A percentile compares a stretch with the other conserved stretches of the same genome.
These are phyloP conservation scores for Sinocyclocheilus rhinocerous DNA, from an alignment of 2,113 vertebrate genomes.

Conservation along the genomic window DNA sequence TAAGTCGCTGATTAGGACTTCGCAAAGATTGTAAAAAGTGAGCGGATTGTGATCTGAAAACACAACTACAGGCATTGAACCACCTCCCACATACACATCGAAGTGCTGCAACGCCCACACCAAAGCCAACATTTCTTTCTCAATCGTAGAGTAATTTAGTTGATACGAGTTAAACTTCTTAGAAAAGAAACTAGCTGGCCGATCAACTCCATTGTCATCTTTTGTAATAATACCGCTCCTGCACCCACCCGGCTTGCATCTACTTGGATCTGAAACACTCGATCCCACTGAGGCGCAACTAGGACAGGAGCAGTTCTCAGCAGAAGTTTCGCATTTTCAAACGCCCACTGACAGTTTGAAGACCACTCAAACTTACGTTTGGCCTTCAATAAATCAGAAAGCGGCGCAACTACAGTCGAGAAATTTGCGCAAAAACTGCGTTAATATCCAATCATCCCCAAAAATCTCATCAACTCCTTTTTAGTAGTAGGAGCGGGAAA, in stretches of 20 bases:
- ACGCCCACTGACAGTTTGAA: not conserved
- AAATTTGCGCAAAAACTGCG: not conserved
- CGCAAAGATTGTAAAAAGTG: no score
- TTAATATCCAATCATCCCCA: not conserved
- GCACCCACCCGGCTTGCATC: not conserved
- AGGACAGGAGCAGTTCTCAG: not conserved
- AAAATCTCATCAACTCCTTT: not conserved
- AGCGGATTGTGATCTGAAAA: no score
- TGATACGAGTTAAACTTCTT: no score
- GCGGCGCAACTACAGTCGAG: not conserved
- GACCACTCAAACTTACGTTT: not conserved
- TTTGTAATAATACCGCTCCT: no score
- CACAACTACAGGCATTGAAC: no score
- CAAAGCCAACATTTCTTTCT: no score
- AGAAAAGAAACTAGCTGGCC: no score
- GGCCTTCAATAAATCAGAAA: not conserved
- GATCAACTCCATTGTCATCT: no score
- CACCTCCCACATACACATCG: no score
- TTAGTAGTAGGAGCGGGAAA: not conserved
- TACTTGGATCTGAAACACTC: not conserved
- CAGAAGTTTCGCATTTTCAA: not conserved
- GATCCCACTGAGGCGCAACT: not conserved
- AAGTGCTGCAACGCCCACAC: no score
- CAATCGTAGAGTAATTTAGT: no score
- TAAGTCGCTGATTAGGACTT: no score